Conservation (phyloP, 2,888 invertebrate species). For the Amitus sp. region DNA sequence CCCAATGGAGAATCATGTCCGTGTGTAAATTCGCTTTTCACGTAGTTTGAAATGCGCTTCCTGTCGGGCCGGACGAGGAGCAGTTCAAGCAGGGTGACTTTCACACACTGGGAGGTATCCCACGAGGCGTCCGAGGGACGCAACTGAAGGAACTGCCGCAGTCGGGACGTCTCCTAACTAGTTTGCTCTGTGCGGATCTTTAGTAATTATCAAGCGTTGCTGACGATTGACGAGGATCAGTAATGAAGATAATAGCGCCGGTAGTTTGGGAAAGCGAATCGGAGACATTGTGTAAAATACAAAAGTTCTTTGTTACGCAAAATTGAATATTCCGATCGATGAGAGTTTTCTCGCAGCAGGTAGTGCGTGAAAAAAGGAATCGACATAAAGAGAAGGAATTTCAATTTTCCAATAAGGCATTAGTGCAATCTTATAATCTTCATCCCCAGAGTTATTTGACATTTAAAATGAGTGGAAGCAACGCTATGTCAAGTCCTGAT, state of each 20-base stretch:
- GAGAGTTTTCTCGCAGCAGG: too few species aligned
- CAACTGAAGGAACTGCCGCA: conserved; percentile 40
- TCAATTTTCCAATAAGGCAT: too few species aligned
- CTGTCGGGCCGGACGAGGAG: conserved; percentile 11
- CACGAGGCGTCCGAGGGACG: conserved; percentile 44
- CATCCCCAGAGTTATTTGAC: not conserved
- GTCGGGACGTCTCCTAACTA: conserved; percentile 31
- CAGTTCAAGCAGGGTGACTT: conserved; percentile 55
- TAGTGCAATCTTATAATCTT: not conserved
- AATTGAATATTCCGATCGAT: too few species aligned
- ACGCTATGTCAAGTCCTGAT: not conserved
- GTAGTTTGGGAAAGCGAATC: too few species aligned
- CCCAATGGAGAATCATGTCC: not conserved
- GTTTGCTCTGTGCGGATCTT: conserved; percentile 24
- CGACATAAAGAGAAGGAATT: not conserved
- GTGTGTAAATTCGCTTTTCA: conserved; percentile 21
- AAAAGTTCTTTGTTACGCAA: too few species aligned
- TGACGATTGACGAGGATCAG: too few species aligned
- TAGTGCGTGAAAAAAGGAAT: too few species aligned
- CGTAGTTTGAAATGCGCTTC: not conserved
- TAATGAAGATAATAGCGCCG: too few species aligned
- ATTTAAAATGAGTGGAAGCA: too few species aligned
- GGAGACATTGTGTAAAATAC: too few species aligned
- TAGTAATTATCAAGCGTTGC: too few species aligned
- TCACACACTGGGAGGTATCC: conserved; percentile 52